A percentile compares a stretch with the other conserved stretches of the same genome.
Evolutionary conservation across 2,888 invertebrate genomes (phyloP).

Genomic region (Cryptocephalus moraei): DNA sequence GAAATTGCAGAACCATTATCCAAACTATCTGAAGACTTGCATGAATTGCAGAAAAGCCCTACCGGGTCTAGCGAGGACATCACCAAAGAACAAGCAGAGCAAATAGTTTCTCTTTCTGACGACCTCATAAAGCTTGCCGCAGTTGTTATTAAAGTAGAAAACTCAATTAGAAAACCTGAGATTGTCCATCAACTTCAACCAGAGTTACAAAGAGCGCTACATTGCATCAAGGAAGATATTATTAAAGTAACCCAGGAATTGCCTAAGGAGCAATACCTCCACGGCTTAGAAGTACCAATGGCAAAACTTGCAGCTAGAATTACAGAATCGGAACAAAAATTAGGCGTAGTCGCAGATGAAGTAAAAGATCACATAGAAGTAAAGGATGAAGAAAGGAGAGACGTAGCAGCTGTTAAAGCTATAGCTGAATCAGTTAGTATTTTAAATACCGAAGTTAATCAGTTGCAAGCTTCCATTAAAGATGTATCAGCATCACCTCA

Average conservation of each 20-base stretch:
- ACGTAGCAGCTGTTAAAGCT: slow-evolving; percentile 2
- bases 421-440: slow-evolving; percentile 4
- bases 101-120: slow-evolving; percentile 6
- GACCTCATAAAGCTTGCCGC: slow-evolving; percentile 9
- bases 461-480: neutral
- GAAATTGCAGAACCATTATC: slow-evolving; percentile 8
- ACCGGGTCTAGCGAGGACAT: neutral
- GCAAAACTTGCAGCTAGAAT: slow-evolving; percentile 7
- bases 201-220: slow-evolving; percentile 10
- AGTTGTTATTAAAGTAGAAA: slow-evolving; percentile 6
- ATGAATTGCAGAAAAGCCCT: slow-evolving; percentile 2
- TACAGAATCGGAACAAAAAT: slow-evolving; percentile 2
- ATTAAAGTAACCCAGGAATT: slow-evolving; percentile 3
- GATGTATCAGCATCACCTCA: neutral
- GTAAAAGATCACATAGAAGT: neutral
- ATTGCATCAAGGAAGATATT: slow-evolving; percentile 12
- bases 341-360: slow-evolving; percentile 1
- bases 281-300: slow-evolving; percentile 6
- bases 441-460: slow-evolving; percentile 4
- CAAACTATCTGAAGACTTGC: slow-evolving; percentile 7
- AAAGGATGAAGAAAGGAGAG: slow-evolving; percentile 1
- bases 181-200: slow-evolving; percentile 4
- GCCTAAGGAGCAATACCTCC: slow-evolving; percentile 3
- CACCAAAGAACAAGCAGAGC: slow-evolving; percentile 5
- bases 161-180: slow-evolving; percentile 8